phyloP scores from a whole-genome alignment of 2,888 invertebrate genomes.

The Scaeva pyrastri region DNA sequence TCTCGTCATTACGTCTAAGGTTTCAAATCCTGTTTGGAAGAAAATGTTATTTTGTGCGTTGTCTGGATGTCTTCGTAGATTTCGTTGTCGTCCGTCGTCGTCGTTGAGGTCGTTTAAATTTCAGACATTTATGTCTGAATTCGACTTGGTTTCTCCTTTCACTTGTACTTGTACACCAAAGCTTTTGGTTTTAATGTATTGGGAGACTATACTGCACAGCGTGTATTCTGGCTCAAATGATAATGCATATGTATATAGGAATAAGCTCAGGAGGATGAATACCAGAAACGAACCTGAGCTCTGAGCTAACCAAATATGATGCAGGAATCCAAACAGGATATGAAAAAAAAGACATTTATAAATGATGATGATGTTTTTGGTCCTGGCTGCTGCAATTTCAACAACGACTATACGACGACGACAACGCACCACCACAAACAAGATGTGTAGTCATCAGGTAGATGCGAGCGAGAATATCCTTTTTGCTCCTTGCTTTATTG shows the following conservation, averaged over 20 bases:
- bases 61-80: neutral
- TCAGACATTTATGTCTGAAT: constrained; percentile 57
- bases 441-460: constrained; percentile 5
- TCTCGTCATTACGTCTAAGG: neutral
- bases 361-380: constrained; percentile 24
- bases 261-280: neutral
- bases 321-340: constrained; percentile 31
- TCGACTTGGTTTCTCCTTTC: constrained; percentile 25
- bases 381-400: constrained; percentile 6
- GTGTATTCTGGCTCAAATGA: constrained; percentile 38
- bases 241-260: constrained; percentile 5
- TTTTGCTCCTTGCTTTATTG: constrained; percentile 30
- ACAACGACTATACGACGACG: neutral
- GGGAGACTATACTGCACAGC: constrained; percentile 39
- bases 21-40: constrained; percentile 1
- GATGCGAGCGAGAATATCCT: neutral
- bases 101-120: constrained; percentile 42
- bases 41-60: constrained; percentile 50
- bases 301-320: constrained; percentile 31
- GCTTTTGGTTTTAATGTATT: constrained; percentile 13
- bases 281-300: neutral
- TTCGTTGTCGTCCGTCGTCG: neutral
- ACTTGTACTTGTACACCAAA: neutral
- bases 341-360: constrained; percentile 43
- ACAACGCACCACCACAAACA: constrained; percentile 38